Conservation (phyloP, 2,888 invertebrate genomes). For the Endotricha flammealis region DNA sequence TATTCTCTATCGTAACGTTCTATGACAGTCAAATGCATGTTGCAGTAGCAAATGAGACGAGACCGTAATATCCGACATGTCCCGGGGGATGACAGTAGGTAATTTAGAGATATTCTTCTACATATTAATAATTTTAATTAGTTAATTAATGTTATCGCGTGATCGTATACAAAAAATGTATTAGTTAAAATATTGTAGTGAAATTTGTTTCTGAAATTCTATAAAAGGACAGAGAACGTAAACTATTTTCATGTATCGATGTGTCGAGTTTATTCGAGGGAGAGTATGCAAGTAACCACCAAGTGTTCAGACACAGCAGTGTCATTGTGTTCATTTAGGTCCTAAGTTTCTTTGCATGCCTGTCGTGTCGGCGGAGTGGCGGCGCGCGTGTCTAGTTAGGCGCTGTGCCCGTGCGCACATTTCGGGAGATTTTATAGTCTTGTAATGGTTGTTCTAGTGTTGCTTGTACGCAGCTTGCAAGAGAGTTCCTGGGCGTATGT, state of each 20-base stretch:
- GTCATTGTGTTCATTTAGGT: constrained; percentile 54
- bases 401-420: too few species aligned
- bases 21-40: constrained; percentile 6
- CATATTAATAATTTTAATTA: constrained; percentile 41
- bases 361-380: constrained; percentile 13
- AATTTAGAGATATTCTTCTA: constrained; percentile 52
- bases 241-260: constrained; percentile 37
- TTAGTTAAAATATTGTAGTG: constrained; percentile 67
- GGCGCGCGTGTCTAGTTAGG: background rate
- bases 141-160: constrained; percentile 40
- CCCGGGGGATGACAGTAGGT: constrained; percentile 38
- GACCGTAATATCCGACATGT: constrained; percentile 19
- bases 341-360: constrained; percentile 36
- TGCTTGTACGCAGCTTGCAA: constrained; percentile 1
- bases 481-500: background rate
- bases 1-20: background rate
- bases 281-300: constrained; percentile 23
- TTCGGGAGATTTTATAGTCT: background rate
- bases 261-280: constrained; percentile 32
- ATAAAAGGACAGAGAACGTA: constrained; percentile 33
- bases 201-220: constrained; percentile 50
- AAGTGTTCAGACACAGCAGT: constrained; percentile 59
- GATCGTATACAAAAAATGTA: constrained; percentile 45
- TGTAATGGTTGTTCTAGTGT: background rate
- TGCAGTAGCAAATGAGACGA: constrained; percentile 4